Base-by-base conservation (phyloP, 2,888 invertebrate species). In the Cephonodes hylas region DNA sequence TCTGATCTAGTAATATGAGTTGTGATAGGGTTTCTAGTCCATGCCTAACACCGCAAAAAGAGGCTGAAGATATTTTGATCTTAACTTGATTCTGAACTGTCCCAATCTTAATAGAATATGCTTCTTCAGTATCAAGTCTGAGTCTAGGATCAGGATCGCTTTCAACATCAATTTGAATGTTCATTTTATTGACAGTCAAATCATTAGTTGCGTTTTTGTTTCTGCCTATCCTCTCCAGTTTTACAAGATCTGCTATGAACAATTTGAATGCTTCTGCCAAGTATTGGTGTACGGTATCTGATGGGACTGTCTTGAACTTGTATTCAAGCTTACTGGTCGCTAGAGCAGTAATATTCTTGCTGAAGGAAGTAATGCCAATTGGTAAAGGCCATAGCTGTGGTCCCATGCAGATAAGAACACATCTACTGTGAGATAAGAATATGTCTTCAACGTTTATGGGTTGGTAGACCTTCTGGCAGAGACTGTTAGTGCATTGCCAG, bases 341-440 rank as follows among this genome's bases (percentile, higher is more conserved):
- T 68, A 95, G 90, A 25, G 92, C 87, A 13, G 94, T 86, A 6
- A 95, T 91, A 34, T 93, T 93, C 22, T 93, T 93, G 64, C 94
- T 95, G 25, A 95, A 93, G 31, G 91, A 83, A 0, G 94, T 93
- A 60, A 93, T 93, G 0, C 95, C 95, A n/a, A 95, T 95, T 1
- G 96, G 96, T 73, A 94, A 93, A 0, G 96, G 96, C 96, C 96
- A 96, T 0, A 96, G 84, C 67, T 96, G 95, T 3, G 93, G 93
- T 15, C 94, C 93, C 60, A 94, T 95, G 78, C 96, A 96, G 2
- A 95, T 86, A 79, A 96, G 94, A 59, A 94, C 94, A 80, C 96
- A 96, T 44, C 95, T 94, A 60, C 95, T 93, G 63, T 95, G 86
- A 0, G 95, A 95, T 0, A 63, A 42, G 58, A 75, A 82, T 1